Evolutionary conservation across 2,113 vertebrate species (phyloP), one percentile per base, ranked within the genome.

Genomic region (Amia ocellicauda): DNA sequence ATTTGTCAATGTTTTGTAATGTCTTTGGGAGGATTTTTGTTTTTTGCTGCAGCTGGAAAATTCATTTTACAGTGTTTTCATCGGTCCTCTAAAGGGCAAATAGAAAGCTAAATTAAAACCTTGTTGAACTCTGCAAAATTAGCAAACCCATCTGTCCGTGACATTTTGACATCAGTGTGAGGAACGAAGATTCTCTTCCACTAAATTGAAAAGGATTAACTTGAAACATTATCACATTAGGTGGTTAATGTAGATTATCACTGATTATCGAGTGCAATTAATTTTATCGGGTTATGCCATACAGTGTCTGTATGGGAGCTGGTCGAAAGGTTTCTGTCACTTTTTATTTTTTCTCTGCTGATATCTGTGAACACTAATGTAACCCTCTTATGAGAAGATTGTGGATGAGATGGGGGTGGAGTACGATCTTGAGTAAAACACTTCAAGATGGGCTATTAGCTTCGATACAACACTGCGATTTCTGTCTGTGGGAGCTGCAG

Each of bases 371-470:
- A 24, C 20, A 7, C 45, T 36, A 36, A 36, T 47, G 20, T 52
- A 66, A 36, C 45, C 28, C 7, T 51, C 13, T 23, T 16, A 3
- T 22, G 31, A 31, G 28, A 68, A 58, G 71, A 64, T 66, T 69
- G 63, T 68, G 76, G 77, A 54, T 71, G 74, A 67, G 64, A 76
- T 73, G 79, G 19, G 8, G 3, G 20, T 16, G 36, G 49, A 29
- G 36, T 41, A 53, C 57, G 43, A 54, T 42, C 77, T 74, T 68
- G 68, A 73, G 74, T 82, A 86, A 90, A 90, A 85, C 82, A 88
- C 88, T 90, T 88, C 84, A 89, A 89, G 87, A 89, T 86, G 86
- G 82, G 80, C 86, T 78, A 86, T 89, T 89, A 90, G 78, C 72
- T 47, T 45, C 68, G 60, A 69, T 69, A 72, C 77, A 70, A 73